A percentile compares a stretch with the other conserved stretches of the same genome.
These are phyloP conservation scores for Clarias magur DNA, from an alignment of 2,113 vertebrate species.

Conservation along the genomic window DNA sequence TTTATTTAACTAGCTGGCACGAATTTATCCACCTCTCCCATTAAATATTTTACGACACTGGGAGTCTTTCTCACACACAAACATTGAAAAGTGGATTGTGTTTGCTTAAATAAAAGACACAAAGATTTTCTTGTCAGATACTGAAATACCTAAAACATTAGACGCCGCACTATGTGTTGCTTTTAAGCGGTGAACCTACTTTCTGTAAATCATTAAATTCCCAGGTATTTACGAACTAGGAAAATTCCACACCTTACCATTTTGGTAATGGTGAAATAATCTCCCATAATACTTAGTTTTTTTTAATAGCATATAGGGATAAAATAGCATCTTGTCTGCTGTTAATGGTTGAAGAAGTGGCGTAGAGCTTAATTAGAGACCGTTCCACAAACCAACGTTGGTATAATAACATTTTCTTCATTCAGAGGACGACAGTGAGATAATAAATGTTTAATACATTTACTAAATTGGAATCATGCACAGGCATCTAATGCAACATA, in stretches of 20 bases:
- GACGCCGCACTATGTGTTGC: neutral
- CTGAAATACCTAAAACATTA: neutral
- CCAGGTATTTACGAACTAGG: too few species aligned
- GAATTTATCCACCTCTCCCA: too few species aligned
- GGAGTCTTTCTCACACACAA: too few species aligned
- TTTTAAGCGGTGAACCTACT: neutral
- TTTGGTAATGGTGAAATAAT: neutral
- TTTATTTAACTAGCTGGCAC: too few species aligned
- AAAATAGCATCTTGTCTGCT: neutral
- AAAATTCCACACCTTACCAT: neutral
- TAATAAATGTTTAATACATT: conserved; percentile 54
- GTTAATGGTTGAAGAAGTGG: neutral
- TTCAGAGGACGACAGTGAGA: conserved; percentile 26
- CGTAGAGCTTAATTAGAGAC: neutral
- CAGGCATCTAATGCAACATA: conserved; percentile 29
- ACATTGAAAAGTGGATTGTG: too few species aligned
- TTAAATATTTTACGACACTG: too few species aligned
- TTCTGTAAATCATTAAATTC: too few species aligned
- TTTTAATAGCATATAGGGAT: neutral
- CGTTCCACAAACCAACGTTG: neutral
- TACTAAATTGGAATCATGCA: conserved; percentile 32
- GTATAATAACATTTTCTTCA: conserved; percentile 21
- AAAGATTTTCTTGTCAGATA: too few species aligned
- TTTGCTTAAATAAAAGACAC: too few species aligned
- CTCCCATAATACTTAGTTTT: neutral